Conservation (phyloP, 1,140 invertebrate species). For the Platyscapa corneri region DNA sequence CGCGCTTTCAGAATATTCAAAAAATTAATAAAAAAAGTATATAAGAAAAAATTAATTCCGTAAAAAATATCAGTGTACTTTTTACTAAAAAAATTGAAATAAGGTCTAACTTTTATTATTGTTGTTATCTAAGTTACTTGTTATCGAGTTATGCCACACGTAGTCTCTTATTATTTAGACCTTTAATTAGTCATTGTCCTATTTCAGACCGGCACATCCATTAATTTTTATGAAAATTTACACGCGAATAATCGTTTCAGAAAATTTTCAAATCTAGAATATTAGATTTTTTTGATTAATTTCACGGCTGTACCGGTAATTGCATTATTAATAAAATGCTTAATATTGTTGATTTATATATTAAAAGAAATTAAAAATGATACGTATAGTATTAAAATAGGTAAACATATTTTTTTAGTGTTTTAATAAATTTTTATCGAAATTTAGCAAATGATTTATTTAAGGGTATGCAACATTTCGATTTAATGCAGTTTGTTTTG, state of each 20-base stretch:
- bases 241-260: neutral
- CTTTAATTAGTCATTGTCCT: constrained; percentile 6
- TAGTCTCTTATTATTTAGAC: neutral
- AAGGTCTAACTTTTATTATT: constrained; percentile 3
- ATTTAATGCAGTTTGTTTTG: too few species aligned
- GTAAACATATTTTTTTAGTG: too few species aligned
- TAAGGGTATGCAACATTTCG: too few species aligned
- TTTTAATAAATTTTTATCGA: too few species aligned
- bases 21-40: neutral
- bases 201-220: neutral
- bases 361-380: too few species aligned
- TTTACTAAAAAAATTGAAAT: neutral
- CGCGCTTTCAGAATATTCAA: neutral
- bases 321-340: too few species aligned
- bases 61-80: neutral
- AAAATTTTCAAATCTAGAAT: neutral
- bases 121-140: neutral
- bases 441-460: too few species aligned
- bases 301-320: too few species aligned
- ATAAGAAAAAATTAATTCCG: neutral
- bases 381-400: too few species aligned
- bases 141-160: neutral
- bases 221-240: neutral
- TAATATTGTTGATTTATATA: too few species aligned
- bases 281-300: too few species aligned